Percentiles rank a stretch among this genome's conserved stretches.
phyloP scores from a whole-genome alignment of 1,140 invertebrate species.

The Drosophila triauraria region DNA sequence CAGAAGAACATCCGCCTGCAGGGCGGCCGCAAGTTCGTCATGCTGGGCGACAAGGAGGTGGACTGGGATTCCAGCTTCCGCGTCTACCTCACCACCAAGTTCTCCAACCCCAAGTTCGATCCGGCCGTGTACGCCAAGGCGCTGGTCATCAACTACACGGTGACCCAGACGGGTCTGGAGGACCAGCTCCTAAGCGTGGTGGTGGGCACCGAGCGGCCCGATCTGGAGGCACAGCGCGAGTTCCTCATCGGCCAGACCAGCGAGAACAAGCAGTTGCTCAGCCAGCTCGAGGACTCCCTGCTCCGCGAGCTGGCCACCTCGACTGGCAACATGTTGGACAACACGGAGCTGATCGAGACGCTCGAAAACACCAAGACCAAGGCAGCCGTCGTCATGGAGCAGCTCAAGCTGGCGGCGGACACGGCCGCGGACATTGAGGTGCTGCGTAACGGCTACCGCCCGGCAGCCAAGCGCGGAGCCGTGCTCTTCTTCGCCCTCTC shows the following conservation, averaged over 20 bases:
- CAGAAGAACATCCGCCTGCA: slow-evolving; percentile 92
- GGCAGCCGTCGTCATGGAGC: slow-evolving; percentile 91
- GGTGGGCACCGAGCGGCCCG: slow-evolving; percentile 92
- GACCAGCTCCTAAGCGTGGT: slow-evolving; percentile 95
- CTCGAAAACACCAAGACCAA: slow-evolving; percentile 95
- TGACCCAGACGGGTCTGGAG: slow-evolving; percentile 92
- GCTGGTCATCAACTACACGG: slow-evolving; percentile 95
- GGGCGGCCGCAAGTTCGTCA: slow-evolving; percentile 90
- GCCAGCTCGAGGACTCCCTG: slow-evolving; percentile 93
- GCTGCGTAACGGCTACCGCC: slow-evolving; percentile 92
- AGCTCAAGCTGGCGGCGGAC: slow-evolving; percentile 89
- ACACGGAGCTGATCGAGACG: slow-evolving; percentile 92
- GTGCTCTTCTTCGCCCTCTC: slow-evolving; percentile 95
- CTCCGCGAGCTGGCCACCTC: slow-evolving; percentile 92
- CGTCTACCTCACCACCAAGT: slow-evolving; percentile 94
- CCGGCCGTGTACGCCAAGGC: slow-evolving; percentile 94
- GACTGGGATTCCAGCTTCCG: slow-evolving; percentile 95
- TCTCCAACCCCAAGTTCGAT: slow-evolving; percentile 94
- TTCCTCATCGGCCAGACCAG: slow-evolving; percentile 93
- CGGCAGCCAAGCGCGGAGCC: slow-evolving; percentile 93
- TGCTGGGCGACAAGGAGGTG: slow-evolving; percentile 94
- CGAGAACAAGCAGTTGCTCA: slow-evolving; percentile 92
- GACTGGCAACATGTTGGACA: slow-evolving; percentile 96
- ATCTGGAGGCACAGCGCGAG: slow-evolving; percentile 94
- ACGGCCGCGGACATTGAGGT: slow-evolving; percentile 92